Conservation (phyloP, 2,888 invertebrate genomes). For the Anaspis maculata region DNA sequence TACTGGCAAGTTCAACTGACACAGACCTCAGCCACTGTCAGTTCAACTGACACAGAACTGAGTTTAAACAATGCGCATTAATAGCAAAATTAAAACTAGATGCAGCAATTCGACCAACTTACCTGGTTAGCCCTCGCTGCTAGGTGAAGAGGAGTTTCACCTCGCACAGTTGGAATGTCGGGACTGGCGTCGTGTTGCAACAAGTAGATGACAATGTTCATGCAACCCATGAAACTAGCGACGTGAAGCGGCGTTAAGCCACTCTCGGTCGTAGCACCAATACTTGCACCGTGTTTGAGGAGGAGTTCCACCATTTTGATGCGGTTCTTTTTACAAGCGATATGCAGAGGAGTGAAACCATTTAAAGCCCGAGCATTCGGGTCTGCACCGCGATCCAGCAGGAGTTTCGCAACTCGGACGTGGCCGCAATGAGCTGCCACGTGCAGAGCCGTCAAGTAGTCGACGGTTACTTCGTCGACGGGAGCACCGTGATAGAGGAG, state of each 20-base stretch:
- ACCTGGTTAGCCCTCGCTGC: conserved; percentile 90
- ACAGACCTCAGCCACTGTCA: too few species aligned
- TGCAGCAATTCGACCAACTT: neutral
- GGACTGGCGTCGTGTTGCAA: conserved; percentile 97
- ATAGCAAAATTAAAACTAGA: too few species aligned
- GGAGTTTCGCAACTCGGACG: conserved; percentile 90
- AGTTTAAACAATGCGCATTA: too few species aligned
- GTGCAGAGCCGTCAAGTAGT: conserved; percentile 95
- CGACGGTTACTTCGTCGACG: conserved; percentile 98
- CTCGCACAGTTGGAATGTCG: conserved; percentile 94
- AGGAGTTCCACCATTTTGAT: conserved; percentile 97
- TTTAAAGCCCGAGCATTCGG: conserved; percentile 95
- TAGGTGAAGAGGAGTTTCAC: conserved; percentile 96
- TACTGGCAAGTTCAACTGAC: too few species aligned
- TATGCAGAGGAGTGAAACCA: conserved; percentile 97
- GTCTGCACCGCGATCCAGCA: conserved; percentile 95
- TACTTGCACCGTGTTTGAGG: conserved; percentile 93
- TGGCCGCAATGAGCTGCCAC: conserved; percentile 96
- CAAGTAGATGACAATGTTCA: conserved; percentile 98
- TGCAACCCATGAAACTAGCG: conserved; percentile 99
- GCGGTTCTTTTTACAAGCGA: conserved; percentile 99
- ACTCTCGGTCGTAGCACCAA: conserved; percentile 67
- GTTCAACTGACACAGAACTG: too few species aligned
- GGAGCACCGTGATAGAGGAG: conserved; percentile 91
- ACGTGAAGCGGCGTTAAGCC: conserved; percentile 97